These are phyloP conservation scores for Parapsyche elsis DNA, from an alignment of 1,140 invertebrate genomes.

Conservation along the genomic window DNA sequence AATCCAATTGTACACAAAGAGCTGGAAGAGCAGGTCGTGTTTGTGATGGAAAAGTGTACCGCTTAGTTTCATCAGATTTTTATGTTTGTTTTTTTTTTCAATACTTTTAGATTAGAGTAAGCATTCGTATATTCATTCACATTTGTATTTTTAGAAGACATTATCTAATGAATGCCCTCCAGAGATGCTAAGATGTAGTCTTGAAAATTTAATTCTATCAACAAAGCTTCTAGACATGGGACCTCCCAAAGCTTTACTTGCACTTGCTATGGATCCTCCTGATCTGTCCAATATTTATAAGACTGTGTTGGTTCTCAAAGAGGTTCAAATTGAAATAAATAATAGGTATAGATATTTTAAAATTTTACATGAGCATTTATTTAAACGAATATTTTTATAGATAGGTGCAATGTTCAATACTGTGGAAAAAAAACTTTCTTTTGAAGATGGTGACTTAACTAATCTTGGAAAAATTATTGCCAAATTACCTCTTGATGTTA, in stretches of 20 bases:
- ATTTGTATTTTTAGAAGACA: conserved; percentile 58
- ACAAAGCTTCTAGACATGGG: conserved; percentile 88
- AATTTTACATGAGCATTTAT: not conserved
- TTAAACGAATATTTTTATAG: conserved; percentile 57
- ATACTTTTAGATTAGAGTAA: conserved; percentile 7
- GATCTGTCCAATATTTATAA: conserved; percentile 82
- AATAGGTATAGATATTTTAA: not conserved
- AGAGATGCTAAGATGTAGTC: conserved; percentile 83
- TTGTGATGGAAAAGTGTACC: conserved; percentile 86
- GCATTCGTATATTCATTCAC: conserved; percentile 8
- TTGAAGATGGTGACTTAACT: conserved; percentile 89
- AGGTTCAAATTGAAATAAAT: conserved; percentile 67
- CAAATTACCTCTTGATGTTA: conserved; percentile 83
- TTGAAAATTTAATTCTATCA: conserved; percentile 86
- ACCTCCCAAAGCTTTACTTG: conserved; percentile 84
- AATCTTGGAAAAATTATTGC: conserved; percentile 88
- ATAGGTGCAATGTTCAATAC: conserved; percentile 76
- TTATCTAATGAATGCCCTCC: conserved; percentile 72
- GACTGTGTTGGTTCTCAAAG: conserved; percentile 87
- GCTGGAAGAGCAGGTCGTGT: conserved; percentile 91
- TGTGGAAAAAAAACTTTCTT: conserved; percentile 65
- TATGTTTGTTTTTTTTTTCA: conserved; percentile 69
- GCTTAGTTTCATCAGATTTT: conserved; percentile 80
- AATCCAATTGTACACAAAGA: conserved; percentile 89
- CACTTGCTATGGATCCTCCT: conserved; percentile 88